These are phyloP conservation scores for Drosophila ercepeae DNA, from an alignment of 1,140 invertebrate genomes.

Conservation along the genomic window DNA sequence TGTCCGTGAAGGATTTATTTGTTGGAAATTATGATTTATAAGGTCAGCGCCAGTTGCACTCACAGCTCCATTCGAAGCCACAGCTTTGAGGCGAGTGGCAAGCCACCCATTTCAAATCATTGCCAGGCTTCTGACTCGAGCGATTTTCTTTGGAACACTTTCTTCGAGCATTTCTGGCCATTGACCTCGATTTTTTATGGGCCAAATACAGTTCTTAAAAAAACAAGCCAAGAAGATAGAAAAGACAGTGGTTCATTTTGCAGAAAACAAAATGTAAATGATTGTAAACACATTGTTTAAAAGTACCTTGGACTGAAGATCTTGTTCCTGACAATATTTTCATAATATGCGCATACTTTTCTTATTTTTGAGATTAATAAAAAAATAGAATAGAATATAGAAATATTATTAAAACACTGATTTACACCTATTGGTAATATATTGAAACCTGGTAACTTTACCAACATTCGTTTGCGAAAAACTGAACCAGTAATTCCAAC, in stretches of 20 bases:
- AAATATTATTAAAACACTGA: not conserved
- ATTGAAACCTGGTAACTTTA: not conserved
- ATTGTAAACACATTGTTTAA: too few relatives aligned
- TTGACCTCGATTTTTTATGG: conserved; percentile 54
- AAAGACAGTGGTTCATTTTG: conserved; percentile 27
- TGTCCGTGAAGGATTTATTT: conserved; percentile 81
- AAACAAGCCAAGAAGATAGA: conserved; percentile 48
- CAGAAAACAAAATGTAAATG: not conserved
- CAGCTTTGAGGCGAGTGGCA: conserved; percentile 4
- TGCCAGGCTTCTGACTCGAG: conserved; percentile 11
- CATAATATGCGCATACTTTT: too few relatives aligned
- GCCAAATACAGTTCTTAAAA: not conserved
- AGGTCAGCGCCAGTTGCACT: conserved; percentile 59
- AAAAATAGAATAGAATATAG: too few relatives aligned
- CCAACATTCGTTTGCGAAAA: not conserved
- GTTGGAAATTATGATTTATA: conserved; percentile 80
- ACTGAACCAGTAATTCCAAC: not conserved
- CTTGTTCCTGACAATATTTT: too few relatives aligned
- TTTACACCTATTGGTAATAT: not conserved
- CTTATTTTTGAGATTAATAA: too few relatives aligned
- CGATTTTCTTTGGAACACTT: conserved; percentile 31
- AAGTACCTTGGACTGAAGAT: too few relatives aligned
- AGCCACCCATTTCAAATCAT: conserved; percentile 27
- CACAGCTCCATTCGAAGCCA: conserved; percentile 18
- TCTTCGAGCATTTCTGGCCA: conserved; percentile 63